Evolutionary conservation across 1,140 invertebrate species (phyloP).

Genomic region (Caenorhabditis elegans): DNA sequence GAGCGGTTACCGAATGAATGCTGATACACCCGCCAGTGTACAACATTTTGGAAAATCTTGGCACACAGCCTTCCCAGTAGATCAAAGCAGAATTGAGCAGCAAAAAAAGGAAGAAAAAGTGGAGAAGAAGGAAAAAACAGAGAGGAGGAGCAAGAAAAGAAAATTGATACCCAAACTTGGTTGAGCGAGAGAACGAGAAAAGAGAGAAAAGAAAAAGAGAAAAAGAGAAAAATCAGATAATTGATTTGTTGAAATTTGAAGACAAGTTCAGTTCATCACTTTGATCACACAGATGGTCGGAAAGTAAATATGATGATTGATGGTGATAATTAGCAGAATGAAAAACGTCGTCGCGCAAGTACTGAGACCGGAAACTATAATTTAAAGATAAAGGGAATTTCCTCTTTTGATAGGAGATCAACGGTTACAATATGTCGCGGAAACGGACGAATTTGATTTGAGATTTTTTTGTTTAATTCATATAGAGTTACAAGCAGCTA

Average conservation of each 20-base stretch:
- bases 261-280: not conserved
- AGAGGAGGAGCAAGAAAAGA: not conserved
- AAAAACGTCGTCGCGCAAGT: not conserved
- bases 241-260: not conserved
- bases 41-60: conserved; percentile 12
- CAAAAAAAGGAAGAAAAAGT: not conserved
- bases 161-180: too few relatives aligned
- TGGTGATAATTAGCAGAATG: not conserved
- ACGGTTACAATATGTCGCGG: too few relatives aligned
- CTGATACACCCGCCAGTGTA: not conserved
- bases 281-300: not conserved
- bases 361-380: not conserved
- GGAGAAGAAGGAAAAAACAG: not conserved
- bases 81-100: not conserved
- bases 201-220: not conserved
- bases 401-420: too few relatives aligned
- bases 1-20: conserved; percentile 19
- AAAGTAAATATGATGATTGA: conserved; percentile 22
- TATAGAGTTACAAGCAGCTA: too few relatives aligned
- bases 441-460: too few relatives aligned
- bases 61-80: not conserved
- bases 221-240: not conserved
- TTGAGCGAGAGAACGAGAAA: too few relatives aligned
- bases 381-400: too few relatives aligned
- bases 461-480: too few relatives aligned